phyloP scores from a whole-genome alignment of 2,113 vertebrate species.

The Daboia siamensis region DNA sequence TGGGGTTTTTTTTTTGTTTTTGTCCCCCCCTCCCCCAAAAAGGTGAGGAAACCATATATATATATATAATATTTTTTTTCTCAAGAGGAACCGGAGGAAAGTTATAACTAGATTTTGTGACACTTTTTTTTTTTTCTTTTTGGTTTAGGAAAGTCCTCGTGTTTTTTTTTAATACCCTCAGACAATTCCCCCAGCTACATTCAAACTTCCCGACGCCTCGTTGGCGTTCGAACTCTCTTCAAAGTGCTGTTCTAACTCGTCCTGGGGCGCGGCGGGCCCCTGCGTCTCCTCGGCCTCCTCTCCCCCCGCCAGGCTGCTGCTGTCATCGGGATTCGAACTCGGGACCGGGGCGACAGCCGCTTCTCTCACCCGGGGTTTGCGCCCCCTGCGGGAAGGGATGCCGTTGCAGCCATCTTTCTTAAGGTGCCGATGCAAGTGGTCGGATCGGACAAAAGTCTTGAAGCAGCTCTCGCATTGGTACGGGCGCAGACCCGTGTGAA shows the following conservation, averaged over 20 bases:
- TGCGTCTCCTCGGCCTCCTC: slow-evolving; percentile 41
- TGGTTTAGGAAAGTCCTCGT: slow-evolving; percentile 71
- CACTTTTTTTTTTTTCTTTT: slow-evolving; percentile 58
- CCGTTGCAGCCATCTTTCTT: slow-evolving; percentile 98
- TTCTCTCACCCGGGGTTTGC: slow-evolving; percentile 86
- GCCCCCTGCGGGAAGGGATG: slow-evolving; percentile 86
- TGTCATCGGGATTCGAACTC: slow-evolving; percentile 42
- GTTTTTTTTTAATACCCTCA: slow-evolving; percentile 50
- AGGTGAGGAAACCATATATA: slow-evolving; percentile 50
- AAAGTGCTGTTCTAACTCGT: slow-evolving; percentile 67
- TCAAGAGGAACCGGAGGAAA: slow-evolving; percentile 64
- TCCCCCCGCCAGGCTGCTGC: background rate
- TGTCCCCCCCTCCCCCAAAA: background rate
- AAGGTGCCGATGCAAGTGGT: slow-evolving; percentile 97
- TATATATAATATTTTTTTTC: background rate
- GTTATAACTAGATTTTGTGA: slow-evolving; percentile 69
- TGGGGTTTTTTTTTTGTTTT: background rate
- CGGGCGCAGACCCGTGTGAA: slow-evolving; percentile 95
- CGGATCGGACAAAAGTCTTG: slow-evolving; percentile 98
- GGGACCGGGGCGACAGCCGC: slow-evolving; percentile 38
- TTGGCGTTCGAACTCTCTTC: slow-evolving; percentile 65
- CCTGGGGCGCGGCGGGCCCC: slow-evolving; percentile 31
- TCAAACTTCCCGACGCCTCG: slow-evolving; percentile 56
- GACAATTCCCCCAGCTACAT: slow-evolving; percentile 65
- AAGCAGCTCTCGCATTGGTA: slow-evolving; percentile 98